Percentiles rank a stretch among this genome's conserved stretches.
Evolutionary conservation across 2,888 invertebrate species (phyloP).

Genomic region (Paralinhomoeus sp.): DNA sequence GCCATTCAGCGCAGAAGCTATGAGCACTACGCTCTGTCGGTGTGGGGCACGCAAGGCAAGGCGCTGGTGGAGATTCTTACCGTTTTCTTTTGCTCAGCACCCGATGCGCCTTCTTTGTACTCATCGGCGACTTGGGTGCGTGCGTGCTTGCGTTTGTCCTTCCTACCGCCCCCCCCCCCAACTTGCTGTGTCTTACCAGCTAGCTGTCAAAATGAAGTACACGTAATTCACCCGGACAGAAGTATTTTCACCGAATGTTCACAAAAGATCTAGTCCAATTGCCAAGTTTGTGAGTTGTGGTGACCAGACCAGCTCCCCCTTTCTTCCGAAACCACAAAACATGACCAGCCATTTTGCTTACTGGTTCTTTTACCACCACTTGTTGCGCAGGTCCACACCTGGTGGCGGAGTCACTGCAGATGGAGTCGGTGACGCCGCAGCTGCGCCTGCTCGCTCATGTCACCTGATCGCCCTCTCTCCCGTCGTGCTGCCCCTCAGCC

Average conservation of each 20-base stretch:
- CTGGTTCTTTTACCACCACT: constrained; percentile 27
- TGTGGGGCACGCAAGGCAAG: constrained; percentile 73
- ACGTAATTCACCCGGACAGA: no score
- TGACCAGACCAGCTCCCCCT: no score
- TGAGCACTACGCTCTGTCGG: constrained; percentile 48
- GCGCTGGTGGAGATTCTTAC: constrained; percentile 64
- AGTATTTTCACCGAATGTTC: no score
- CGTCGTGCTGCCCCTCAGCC: constrained; percentile 65
- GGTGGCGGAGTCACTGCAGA: constrained; percentile 12
- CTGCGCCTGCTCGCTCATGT: constrained; percentile 10
- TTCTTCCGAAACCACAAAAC: no score
- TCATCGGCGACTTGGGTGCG: constrained; percentile 88
- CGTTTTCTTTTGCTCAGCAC: constrained; percentile 82
- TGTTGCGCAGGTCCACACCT: constrained; percentile 46
- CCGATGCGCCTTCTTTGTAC: constrained; percentile 81
- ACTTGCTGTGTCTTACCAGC: no score
- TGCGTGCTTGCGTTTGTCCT: no score
- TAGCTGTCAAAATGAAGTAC: no score
- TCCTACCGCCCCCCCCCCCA: no score
- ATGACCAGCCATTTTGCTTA: no score
- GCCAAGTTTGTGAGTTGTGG: no score
- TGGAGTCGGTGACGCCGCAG: constrained; percentile 13
- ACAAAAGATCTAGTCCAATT: no score
- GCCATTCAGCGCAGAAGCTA: constrained; percentile 10
- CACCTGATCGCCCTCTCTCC: constrained; percentile 26